Evolutionary conservation across 2,113 vertebrate species (phyloP).

Genomic region (Zosterops japonicus): DNA sequence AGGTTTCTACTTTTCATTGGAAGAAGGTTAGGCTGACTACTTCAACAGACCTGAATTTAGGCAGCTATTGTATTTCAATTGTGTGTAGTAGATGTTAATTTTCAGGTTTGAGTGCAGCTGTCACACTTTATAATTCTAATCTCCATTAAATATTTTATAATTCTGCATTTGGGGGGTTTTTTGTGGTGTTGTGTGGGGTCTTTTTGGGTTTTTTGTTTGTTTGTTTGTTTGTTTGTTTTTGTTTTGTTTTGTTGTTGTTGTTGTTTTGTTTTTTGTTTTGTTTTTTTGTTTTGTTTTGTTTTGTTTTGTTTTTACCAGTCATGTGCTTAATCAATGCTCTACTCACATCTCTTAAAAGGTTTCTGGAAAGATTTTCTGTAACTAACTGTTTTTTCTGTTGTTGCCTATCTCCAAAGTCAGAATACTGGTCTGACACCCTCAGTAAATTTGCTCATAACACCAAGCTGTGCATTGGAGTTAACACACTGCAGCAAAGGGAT

Average conservation of each 20-base stretch:
- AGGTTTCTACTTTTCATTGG: neutral
- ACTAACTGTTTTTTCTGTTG: fast-evolving
- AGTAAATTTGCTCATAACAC: neutral
- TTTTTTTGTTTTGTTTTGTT: no score
- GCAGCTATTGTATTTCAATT: neutral
- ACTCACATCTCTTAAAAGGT: neutral
- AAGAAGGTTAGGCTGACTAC: neutral
- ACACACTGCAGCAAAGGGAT: fast-evolving
- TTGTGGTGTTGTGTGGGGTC: no score
- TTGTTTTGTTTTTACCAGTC: neutral
- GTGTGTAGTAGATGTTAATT: neutral
- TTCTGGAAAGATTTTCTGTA: neutral
- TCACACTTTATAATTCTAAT: neutral
- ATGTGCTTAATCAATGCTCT: neutral
- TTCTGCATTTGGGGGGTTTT: neutral
- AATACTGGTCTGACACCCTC: neutral
- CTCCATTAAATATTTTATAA: neutral
- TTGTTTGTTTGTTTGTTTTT: no score
- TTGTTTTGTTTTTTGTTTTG: no score
- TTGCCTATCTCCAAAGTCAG: neutral
- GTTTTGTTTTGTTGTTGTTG: no score
- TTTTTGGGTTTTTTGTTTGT: no score
- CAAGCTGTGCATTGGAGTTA: fast-evolving
- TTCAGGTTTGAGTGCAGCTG: neutral
- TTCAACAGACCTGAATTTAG: neutral